phyloP scores from a whole-genome alignment of 2,888 invertebrate genomes.

The Agrochola lychnidis region DNA sequence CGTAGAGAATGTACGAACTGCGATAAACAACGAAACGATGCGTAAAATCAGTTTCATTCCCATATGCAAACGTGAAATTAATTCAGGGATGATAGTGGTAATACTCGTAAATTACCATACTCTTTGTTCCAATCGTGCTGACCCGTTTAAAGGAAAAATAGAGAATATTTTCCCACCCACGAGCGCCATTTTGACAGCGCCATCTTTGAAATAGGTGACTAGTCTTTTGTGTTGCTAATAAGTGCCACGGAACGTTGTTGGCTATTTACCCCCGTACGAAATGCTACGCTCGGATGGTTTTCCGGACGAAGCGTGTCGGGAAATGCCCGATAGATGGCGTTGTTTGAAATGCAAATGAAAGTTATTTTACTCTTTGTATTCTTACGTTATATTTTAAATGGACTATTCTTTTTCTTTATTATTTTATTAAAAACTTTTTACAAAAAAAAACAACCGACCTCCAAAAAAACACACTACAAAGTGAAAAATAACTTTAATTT shows the following conservation, averaged over 20 bases:
- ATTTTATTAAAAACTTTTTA: background rate
- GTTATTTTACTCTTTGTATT: background rate
- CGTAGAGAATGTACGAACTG: constrained; percentile 25
- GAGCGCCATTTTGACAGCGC: constrained; percentile 19
- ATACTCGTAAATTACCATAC: constrained; percentile 61
- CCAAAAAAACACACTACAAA: too few relatives aligned
- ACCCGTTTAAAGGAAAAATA: constrained; percentile 18
- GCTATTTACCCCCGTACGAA: background rate
- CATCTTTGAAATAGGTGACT: constrained; percentile 40
- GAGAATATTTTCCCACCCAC: constrained; percentile 17
- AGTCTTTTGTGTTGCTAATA: background rate
- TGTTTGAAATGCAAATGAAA: background rate
- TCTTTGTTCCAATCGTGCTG: constrained; percentile 50
- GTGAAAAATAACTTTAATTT: too few relatives aligned
- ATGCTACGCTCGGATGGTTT: constrained; percentile 2
- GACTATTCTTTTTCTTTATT: fast-evolving
- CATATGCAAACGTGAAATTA: constrained; percentile 55
- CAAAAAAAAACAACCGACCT: too few relatives aligned
- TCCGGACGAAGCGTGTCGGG: constrained; percentile 1
- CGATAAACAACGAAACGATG: constrained; percentile 50
- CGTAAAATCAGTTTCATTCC: constrained; percentile 54
- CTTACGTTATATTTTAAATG: background rate
- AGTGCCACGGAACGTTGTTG: background rate
- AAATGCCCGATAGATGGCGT: constrained; percentile 53
- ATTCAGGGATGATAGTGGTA: constrained; percentile 63